These are phyloP conservation scores for Cryptocheilus praepositus DNA, from an alignment of 2,888 invertebrate genomes.

Conservation along the genomic window DNA sequence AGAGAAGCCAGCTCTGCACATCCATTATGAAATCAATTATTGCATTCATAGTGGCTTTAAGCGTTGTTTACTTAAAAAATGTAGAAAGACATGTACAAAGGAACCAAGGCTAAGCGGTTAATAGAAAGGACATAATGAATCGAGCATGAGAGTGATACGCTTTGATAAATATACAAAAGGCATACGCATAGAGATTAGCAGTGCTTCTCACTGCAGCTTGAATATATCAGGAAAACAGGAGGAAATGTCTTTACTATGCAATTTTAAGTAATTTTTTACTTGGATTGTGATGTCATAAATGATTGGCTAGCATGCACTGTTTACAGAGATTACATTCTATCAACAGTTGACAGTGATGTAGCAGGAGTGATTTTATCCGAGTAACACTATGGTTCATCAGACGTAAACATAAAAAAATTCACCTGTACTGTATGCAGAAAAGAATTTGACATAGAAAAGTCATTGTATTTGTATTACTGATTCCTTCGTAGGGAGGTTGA, in stretches of 20 bases:
- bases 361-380: slow-evolving; percentile 48
- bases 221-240: slow-evolving; percentile 20
- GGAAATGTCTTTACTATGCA: slow-evolving; percentile 39
- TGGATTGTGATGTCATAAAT: slow-evolving; percentile 48
- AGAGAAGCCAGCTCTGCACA: slow-evolving; percentile 50
- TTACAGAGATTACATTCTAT: slow-evolving; percentile 49
- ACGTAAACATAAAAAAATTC: slow-evolving; percentile 55
- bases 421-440: slow-evolving; percentile 54
- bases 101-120: slow-evolving; percentile 41
- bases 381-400: slow-evolving; percentile 52
- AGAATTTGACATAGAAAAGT: slow-evolving; percentile 54
- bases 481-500: slow-evolving; percentile 60
- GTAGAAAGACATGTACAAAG: slow-evolving; percentile 42
- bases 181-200: slow-evolving; percentile 16
- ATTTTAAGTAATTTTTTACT: slow-evolving; percentile 39
- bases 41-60: slow-evolving; percentile 43
- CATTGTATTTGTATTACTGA: slow-evolving; percentile 57
- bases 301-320: slow-evolving; percentile 47
- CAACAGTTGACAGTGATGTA: slow-evolving; percentile 47
- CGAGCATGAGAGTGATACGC: slow-evolving; percentile 33
- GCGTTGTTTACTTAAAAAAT: slow-evolving; percentile 43
- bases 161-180: not conserved
- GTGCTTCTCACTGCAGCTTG: slow-evolving; percentile 19
- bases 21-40: slow-evolving; percentile 53
- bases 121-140: slow-evolving; percentile 44